Percentiles rank a stretch among this genome's conserved stretches.
Evolutionary conservation across 2,888 invertebrate genomes (phyloP).

Genomic region (Scaptomyza tumidula): DNA sequence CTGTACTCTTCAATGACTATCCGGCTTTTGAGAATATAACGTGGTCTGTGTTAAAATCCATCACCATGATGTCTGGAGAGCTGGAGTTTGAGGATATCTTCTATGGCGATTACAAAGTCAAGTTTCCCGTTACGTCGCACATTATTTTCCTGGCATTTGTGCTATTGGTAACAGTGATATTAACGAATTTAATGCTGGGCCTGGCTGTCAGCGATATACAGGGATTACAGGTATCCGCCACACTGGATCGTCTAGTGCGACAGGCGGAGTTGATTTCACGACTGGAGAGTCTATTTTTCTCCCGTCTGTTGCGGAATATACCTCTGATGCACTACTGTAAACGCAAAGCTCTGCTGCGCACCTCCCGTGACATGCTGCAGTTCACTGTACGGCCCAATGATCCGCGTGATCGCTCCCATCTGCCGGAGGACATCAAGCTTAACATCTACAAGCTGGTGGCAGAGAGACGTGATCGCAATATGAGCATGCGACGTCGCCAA

Average conservation of each 20-base stretch:
- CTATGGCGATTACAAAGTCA: conserved; percentile 87
- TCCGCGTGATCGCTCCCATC: conserved; percentile 89
- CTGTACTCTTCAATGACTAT: conserved; percentile 92
- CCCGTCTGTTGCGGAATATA: conserved; percentile 88
- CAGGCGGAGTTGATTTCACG: conserved; percentile 93
- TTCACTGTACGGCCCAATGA: conserved; percentile 93
- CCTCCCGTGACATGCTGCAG: conserved; percentile 89
- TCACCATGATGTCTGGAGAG: conserved; percentile 96
- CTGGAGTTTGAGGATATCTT: conserved; percentile 94
- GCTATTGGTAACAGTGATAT: conserved; percentile 91
- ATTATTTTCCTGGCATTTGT: conserved; percentile 91
- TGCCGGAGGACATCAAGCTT: conserved; percentile 90
- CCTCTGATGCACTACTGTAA: conserved; percentile 89
- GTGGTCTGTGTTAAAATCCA: conserved; percentile 88
- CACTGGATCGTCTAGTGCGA: conserved; percentile 91
- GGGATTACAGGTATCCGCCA: conserved; percentile 92
- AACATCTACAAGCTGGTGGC: conserved; percentile 91
- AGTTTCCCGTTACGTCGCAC: conserved; percentile 90
- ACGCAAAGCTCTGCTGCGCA: conserved; percentile 90
- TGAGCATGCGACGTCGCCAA: conserved; percentile 85
- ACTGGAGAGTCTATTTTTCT: conserved; percentile 93
- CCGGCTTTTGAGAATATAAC: conserved; percentile 88
- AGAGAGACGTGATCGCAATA: conserved; percentile 87
- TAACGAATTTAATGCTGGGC: conserved; percentile 93
- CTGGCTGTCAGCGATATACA: conserved; percentile 94